A percentile compares a stretch with the other conserved stretches of the same genome.
Evolutionary conservation across 37 sponge, comb jelly and placozoan genomes (phyloP).

Genomic region (Beroe ovata): DNA sequence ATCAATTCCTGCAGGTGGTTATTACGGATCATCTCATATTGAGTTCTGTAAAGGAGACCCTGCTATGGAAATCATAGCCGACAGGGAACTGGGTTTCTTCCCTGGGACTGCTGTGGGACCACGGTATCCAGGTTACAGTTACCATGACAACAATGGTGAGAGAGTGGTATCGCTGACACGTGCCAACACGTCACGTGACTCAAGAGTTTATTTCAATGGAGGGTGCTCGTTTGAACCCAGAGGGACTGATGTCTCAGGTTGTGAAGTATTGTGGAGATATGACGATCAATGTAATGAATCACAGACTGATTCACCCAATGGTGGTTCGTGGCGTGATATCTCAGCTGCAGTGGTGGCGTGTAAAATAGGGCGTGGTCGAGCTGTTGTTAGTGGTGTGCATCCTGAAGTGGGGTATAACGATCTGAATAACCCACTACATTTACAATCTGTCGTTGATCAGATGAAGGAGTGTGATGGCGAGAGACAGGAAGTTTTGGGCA

Average conservation of each 20-base stretch:
- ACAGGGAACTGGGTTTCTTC: conserved; percentile 77
- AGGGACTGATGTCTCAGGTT: neutral
- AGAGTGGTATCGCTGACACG: conserved; percentile 45
- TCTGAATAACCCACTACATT: neutral
- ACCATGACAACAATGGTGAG: conserved; percentile 73
- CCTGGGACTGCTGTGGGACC: conserved; percentile 77
- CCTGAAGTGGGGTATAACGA: conserved; percentile 71
- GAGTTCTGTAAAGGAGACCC: conserved; percentile 80
- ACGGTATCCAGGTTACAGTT: conserved; percentile 74
- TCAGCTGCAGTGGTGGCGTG: conserved; percentile 69
- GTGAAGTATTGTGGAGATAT: neutral
- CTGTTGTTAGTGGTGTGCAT: conserved; percentile 77
- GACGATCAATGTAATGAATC: neutral
- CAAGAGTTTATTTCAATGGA: conserved; percentile 77
- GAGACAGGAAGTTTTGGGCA: neutral
- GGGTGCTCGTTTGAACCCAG: conserved; percentile 71
- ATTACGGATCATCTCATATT: conserved; percentile 74
- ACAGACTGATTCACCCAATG: neutral
- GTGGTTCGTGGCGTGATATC: conserved; percentile 11
- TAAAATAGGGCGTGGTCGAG: conserved; percentile 70
- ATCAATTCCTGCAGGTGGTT: conserved; percentile 68
- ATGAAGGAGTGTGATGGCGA: neutral
- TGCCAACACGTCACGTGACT: neutral
- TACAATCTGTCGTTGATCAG: neutral
- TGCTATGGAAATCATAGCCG: conserved; percentile 71